Base-by-base conservation (phyloP, 2,113 vertebrate species). In the Gnathonemus longibarbis region DNA sequence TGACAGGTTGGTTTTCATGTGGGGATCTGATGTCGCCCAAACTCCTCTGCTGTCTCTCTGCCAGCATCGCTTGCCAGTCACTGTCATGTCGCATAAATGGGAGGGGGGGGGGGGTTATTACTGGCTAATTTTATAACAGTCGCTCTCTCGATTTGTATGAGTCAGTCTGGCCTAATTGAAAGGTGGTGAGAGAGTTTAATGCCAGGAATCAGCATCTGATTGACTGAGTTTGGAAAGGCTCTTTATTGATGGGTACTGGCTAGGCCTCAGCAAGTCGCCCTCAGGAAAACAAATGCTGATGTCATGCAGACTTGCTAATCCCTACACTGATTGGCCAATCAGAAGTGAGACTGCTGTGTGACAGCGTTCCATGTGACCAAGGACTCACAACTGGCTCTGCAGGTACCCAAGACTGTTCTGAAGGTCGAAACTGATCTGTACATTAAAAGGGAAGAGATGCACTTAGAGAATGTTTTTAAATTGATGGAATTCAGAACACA, bases 111-210 rank as follows among this genome's bases (percentile, higher is more conserved):
- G 84, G 27, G 49, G 9, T 86, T 86, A 85, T 90, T 90, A 87
- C 35, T 27, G 52, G 21, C 84, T 90, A 90, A 90, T 90, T 90
- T 31, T 86, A 87, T 87, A 90, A 90, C 62, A 87, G 77, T 58
- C 39, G 19, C 21, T 84, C 58, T 90, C 53, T 90, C 39, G 42
- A 70, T 90, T 35, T 66, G 84, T 53, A 70, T 90, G 56, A 87
- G 56, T 90, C 45, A 19, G 56, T 84, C 85, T 19, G 45, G 19
- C 46, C 19, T 90, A 86, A 90, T 86, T 90, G 84, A 86, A 86
- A 49, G 53, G 66, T 70, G 53, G 84, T n/a, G 50, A 31, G 48
- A 56, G n/a, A 52, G 5, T 87, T 56, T 87, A 53, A 56, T 87
- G n/a, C 31, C 49, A 39, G 15, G 31, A 86, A 80, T 80, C 31